Percentiles rank a stretch among this genome's conserved stretches.
These are phyloP conservation scores for Malurus elegans DNA, from an alignment of 2,113 vertebrate species.

Conservation along the genomic window DNA sequence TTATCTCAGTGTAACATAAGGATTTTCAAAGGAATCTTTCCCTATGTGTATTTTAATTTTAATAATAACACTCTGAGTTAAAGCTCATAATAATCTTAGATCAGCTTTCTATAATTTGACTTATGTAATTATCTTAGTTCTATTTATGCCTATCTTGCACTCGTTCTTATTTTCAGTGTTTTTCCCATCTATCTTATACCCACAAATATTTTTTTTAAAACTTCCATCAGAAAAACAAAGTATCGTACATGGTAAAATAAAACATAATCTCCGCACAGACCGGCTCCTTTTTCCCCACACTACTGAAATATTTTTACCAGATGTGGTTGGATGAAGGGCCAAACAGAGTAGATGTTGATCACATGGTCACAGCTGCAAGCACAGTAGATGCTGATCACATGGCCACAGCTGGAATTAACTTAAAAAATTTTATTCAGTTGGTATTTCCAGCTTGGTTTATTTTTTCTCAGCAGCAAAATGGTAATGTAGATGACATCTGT, in stretches of 20 bases:
- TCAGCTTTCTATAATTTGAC: not conserved
- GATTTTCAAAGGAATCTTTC: not conserved
- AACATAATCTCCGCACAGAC: not conserved
- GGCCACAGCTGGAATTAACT: conserved; percentile 36
- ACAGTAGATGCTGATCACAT: conserved; percentile 15
- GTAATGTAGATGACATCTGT: conserved; percentile 14
- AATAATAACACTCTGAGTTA: not conserved
- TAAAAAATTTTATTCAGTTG: not conserved
- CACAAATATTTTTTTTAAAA: not conserved
- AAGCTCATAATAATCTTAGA: not conserved
- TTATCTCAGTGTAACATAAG: not conserved
- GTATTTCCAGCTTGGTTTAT: conserved; percentile 18
- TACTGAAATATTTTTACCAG: conserved; percentile 30
- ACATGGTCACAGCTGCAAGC: conserved; percentile 38
- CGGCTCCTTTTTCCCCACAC: not conserved
- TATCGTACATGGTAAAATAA: not conserved
- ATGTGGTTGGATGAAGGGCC: not conserved
- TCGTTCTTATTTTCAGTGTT: not conserved
- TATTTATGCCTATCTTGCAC: not conserved
- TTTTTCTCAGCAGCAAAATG: conserved; percentile 16
- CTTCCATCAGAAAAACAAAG: not conserved
- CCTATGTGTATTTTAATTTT: not conserved
- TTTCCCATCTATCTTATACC: not conserved
- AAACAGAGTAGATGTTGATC: conserved; percentile 12
- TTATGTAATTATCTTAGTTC: not conserved